Percentiles rank a stretch among this genome's conserved stretches.
phyloP scores from a whole-genome alignment of 2,888 invertebrate species.

The Enchytraeus crypticus region DNA sequence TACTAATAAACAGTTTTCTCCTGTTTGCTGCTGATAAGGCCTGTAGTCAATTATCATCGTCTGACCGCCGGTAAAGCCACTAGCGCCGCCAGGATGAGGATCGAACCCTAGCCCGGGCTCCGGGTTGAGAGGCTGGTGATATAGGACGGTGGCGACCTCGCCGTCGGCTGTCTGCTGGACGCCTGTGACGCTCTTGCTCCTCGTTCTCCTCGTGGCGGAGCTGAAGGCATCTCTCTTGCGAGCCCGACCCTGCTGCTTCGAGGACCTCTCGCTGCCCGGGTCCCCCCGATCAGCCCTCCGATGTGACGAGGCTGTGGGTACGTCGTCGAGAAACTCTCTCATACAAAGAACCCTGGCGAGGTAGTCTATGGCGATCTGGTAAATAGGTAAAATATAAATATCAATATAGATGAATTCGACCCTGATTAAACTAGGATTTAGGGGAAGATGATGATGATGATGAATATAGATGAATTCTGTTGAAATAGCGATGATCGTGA shows the following conservation, averaged over 20 bases:
- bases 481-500: background rate
- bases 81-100: too few relatives aligned
- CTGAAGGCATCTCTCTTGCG: background rate
- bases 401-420: too few relatives aligned
- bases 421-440: too few relatives aligned
- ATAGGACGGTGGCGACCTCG: background rate
- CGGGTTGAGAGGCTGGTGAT: background rate
- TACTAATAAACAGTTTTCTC: too few relatives aligned
- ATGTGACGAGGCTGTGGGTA: constrained; percentile 1
- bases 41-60: too few relatives aligned
- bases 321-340: constrained; percentile 25
- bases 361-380: constrained; percentile 42
- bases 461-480: too few relatives aligned
- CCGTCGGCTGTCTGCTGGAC: background rate
- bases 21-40: too few relatives aligned
- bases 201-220: background rate
- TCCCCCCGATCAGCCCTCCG: background rate
- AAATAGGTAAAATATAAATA: too few relatives aligned
- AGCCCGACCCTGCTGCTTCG: background rate
- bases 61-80: too few relatives aligned
- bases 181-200: background rate
- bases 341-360: constrained; percentile 43
- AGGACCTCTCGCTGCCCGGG: background rate
- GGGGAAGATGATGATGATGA: too few relatives aligned
- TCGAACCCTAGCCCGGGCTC: too few relatives aligned